Evolutionary conservation across 2,113 vertebrate genomes (phyloP), one percentile per base, ranked within the genome.

Genomic region (Ceratotherium simum): DNA sequence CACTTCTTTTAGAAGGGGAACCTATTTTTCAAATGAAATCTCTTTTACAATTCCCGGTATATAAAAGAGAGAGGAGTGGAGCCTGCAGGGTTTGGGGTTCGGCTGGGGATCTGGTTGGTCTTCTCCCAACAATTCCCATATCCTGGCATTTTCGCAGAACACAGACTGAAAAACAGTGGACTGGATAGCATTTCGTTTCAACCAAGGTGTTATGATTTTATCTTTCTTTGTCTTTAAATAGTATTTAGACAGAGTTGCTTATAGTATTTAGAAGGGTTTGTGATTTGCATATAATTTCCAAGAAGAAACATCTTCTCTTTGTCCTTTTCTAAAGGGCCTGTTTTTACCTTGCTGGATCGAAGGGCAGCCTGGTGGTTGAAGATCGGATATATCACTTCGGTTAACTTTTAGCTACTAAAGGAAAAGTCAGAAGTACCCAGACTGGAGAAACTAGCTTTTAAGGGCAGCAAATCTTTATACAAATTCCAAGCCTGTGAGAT

Each of bases 321-420:
- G 29, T 42, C 48, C 33, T 33, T 67, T 64, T 89, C 23, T 20
- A 48, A 81, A 85, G 23, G 20, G 2, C 13, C 51, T 72, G 11
- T 11, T 81, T 92, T 87, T 36, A 65, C 39, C 83, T 90, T 73
- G n/a, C 65, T 88, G 80, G 73, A 70, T 92, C 48, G 21, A 80
- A 95, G 84, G 36, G 42, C 51, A 79, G 14, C 79, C 65, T 94
- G 33, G 70, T 93, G 64, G 64, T 67, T 78, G 60, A 96, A 93
- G 95, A 93, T 46, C 46, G 17, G 76, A 31, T 65, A 31, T n/a
- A 80, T 91, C 75, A 73, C 6, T 90, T 73, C 14, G 33, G 92
- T 98, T 97, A 97, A 97, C 64, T 83, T 97, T 97, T 96, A 97
- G 93, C 79, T 78, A 78, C 69, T 95, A 79, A 97, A 94, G 95